A percentile compares a stretch with the other conserved stretches of the same genome.
These are phyloP conservation scores for Petrocephalus zakoni DNA, from an alignment of 2,113 vertebrate species.

Conservation along the genomic window DNA sequence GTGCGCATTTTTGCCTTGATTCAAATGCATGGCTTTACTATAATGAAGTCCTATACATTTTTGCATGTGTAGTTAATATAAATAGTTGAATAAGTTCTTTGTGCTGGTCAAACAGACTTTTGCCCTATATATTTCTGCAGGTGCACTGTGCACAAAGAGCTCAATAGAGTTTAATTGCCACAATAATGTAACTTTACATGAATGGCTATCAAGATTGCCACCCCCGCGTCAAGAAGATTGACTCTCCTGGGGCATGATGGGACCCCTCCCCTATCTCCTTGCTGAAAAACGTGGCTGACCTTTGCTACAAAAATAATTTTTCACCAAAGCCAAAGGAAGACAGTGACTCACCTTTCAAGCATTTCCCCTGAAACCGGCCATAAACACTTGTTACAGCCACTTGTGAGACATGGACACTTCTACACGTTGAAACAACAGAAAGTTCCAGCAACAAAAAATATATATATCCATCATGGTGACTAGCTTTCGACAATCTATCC, in stretches of 20 bases:
- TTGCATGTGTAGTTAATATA: neutral
- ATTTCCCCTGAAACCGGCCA: neutral
- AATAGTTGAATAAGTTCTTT: neutral
- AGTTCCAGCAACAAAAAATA: neutral
- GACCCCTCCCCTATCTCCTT: neutral
- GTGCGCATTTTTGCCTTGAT: neutral
- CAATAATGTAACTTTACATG: neutral
- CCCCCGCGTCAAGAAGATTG: neutral
- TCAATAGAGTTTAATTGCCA: neutral
- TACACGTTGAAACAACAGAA: neutral
- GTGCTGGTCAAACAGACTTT: too few relatives aligned
- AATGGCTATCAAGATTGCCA: neutral
- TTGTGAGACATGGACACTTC: neutral
- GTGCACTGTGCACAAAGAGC: too few relatives aligned
- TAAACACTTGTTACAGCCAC: neutral
- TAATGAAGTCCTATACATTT: neutral
- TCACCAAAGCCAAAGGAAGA: neutral
- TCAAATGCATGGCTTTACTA: neutral
- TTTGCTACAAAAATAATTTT: conserved; percentile 4
- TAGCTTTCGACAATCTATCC: neutral
- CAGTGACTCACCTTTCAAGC: neutral
- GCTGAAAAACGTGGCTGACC: neutral
- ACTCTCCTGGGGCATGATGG: neutral
- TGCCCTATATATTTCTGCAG: too few relatives aligned
- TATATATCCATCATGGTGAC: neutral